Evolutionary conservation across 1,140 invertebrate species (phyloP).

Genomic region (Camponotus floridanus): DNA sequence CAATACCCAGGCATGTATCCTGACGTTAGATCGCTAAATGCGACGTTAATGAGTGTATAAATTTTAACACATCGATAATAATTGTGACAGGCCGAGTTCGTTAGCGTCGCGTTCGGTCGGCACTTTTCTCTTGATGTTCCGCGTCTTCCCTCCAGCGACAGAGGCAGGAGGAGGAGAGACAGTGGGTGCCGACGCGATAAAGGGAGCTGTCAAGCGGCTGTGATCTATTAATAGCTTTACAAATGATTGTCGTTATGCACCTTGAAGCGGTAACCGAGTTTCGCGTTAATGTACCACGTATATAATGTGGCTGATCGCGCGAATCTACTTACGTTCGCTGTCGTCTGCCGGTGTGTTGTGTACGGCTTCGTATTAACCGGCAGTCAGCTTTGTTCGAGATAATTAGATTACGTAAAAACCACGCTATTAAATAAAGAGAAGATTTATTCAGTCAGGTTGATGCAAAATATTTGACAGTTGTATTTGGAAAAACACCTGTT

Average conservation of each 20-base stretch:
- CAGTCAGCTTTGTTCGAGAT: neutral
- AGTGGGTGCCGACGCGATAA: neutral
- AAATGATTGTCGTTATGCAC: conserved; percentile 55
- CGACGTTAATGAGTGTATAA: conserved; percentile 7
- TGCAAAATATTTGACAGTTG: neutral
- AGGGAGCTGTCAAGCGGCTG: conserved; percentile 23
- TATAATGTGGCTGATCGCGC: neutral
- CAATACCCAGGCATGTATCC: neutral
- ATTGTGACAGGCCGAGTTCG: conserved; percentile 46
- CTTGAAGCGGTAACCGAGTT: conserved; percentile 55
- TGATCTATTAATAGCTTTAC: conserved; percentile 68
- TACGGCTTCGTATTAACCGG: conserved; percentile 20
- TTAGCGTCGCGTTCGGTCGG: conserved; percentile 48
- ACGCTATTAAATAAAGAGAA: neutral
- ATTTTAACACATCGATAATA: conserved; percentile 63
- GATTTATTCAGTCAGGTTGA: neutral
- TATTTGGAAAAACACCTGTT: too few species aligned
- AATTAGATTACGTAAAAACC: conserved; percentile 28
- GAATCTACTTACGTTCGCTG: neutral
- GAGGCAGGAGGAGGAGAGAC: neutral
- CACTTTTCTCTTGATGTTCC: neutral
- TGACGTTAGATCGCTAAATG: conserved; percentile 30
- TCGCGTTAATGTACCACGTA: conserved; percentile 5
- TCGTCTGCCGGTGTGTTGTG: too few species aligned
- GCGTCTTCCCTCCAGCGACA: neutral